These are phyloP conservation scores for Anguilla megastoma DNA, from an alignment of 2,797 vertebrate species.

Conservation along the genomic window DNA sequence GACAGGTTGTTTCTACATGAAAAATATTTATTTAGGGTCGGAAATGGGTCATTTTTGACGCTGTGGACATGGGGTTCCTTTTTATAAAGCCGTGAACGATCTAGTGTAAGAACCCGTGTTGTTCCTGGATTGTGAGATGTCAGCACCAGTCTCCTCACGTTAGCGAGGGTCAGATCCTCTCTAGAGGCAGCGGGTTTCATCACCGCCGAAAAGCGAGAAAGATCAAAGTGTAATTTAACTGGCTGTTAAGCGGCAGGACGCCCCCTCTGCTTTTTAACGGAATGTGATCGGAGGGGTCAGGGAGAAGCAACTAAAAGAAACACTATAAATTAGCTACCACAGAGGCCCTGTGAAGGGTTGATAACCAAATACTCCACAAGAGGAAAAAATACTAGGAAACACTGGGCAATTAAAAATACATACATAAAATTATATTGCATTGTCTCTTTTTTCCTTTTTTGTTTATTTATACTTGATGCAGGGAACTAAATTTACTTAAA, in stretches of 20 bases:
- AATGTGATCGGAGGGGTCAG: conserved; percentile 68
- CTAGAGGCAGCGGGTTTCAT: conserved; percentile 17
- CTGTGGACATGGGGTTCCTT: not conserved
- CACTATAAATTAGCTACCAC: conserved; percentile 69
- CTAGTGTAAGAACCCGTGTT: conserved; percentile 39
- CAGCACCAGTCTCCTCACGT: conserved; percentile 39
- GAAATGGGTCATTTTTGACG: too few relatives aligned
- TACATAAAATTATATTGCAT: conserved; percentile 37
- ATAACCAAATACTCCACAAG: conserved; percentile 54
- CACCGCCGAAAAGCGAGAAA: not conserved
- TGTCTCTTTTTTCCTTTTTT: not conserved
- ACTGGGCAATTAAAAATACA: conserved; percentile 40
- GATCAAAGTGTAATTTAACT: conserved; percentile 40
- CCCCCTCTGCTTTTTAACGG: conserved; percentile 64
- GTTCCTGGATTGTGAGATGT: conserved; percentile 43
- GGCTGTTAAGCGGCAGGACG: conserved; percentile 56
- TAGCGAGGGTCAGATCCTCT: conserved; percentile 19
- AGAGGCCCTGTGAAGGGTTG: conserved; percentile 58
- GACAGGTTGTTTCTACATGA: too few relatives aligned
- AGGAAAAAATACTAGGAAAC: conserved; percentile 34
- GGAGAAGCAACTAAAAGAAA: conserved; percentile 70
- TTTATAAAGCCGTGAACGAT: conserved; percentile 30
- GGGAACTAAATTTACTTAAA: conserved; percentile 33
- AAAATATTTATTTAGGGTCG: too few relatives aligned
- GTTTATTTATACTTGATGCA: conserved; percentile 36